Percentiles rank a stretch among this genome's conserved stretches.
Evolutionary conservation across 2,113 vertebrate species (phyloP).

Genomic region (Cepphus grylle): DNA sequence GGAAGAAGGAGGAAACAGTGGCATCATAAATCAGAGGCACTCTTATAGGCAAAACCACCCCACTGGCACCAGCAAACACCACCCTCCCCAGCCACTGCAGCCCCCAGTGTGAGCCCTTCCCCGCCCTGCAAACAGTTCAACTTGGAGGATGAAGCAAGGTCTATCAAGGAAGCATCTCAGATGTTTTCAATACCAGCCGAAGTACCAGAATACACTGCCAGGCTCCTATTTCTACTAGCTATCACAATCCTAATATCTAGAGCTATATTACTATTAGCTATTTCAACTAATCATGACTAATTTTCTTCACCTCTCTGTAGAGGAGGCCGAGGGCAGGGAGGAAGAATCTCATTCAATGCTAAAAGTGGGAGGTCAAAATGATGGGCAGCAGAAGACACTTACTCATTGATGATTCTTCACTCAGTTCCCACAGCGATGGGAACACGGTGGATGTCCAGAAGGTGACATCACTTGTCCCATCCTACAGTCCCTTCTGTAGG

Average conservation of each 20-base stretch:
- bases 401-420: neutral
- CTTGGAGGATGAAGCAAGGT: neutral
- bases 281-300: neutral
- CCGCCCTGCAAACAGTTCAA: neutral
- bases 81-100: fast-evolving
- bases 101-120: neutral
- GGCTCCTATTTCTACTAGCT: neutral
- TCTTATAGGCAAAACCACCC: neutral
- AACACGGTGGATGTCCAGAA: neutral
- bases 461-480: neutral
- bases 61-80: fast-evolving
- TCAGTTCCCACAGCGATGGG: neutral
- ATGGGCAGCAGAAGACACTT: neutral
- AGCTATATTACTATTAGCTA: neutral
- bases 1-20: neutral
- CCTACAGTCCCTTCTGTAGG: neutral
- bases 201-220: neutral
- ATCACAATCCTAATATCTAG: neutral
- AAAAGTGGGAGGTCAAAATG: neutral
- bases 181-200: neutral
- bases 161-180: neutral
- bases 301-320: neutral
- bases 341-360: neutral
- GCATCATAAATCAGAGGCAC: neutral
- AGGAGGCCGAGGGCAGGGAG: neutral